Percentiles rank a stretch among this genome's conserved stretches.
These are phyloP conservation scores for Brachyopa scutellaris DNA, from an alignment of 2,888 invertebrate species.

Conservation along the genomic window DNA sequence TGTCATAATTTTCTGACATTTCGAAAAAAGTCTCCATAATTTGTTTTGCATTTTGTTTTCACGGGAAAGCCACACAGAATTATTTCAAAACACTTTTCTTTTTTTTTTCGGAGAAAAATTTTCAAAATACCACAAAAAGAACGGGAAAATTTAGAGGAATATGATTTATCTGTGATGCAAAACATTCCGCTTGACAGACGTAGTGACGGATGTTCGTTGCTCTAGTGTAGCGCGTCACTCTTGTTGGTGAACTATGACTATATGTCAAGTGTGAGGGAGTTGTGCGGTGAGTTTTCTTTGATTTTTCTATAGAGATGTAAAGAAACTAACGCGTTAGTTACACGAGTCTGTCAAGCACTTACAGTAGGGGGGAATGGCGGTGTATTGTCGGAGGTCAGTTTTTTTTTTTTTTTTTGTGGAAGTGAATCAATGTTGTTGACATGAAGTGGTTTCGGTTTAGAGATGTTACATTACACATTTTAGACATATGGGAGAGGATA, in stretches of 20 bases:
- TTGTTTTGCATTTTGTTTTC: slow-evolving; percentile 39
- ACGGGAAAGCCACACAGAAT: slow-evolving; percentile 64
- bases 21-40: slow-evolving; percentile 24
- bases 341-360: slow-evolving; percentile 39
- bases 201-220: slow-evolving; percentile 68
- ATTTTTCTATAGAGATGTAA: slow-evolving; percentile 51
- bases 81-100: slow-evolving; percentile 54
- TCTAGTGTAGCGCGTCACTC: slow-evolving; percentile 53
- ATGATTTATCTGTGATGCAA: slow-evolving; percentile 53
- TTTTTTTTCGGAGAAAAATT: slow-evolving; percentile 34
- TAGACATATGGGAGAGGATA: slow-evolving; percentile 35
- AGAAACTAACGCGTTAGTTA: slow-evolving; percentile 56
- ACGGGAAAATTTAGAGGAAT: not conserved
- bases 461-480: slow-evolving; percentile 37
- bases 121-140: slow-evolving; percentile 28
- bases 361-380: not conserved
- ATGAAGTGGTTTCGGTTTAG: slow-evolving; percentile 46
- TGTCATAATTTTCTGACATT: slow-evolving; percentile 80
- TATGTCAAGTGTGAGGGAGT: slow-evolving; percentile 44
- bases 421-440: slow-evolving; percentile 31
- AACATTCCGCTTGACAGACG: slow-evolving; percentile 67
- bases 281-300: slow-evolving; percentile 60
- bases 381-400: slow-evolving; percentile 65
- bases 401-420: slow-evolving; percentile 2
- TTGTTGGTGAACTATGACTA: slow-evolving; percentile 41